Evolutionary conservation across 2,113 vertebrate genomes (phyloP).

Genomic region (Nannospalax galili): DNA sequence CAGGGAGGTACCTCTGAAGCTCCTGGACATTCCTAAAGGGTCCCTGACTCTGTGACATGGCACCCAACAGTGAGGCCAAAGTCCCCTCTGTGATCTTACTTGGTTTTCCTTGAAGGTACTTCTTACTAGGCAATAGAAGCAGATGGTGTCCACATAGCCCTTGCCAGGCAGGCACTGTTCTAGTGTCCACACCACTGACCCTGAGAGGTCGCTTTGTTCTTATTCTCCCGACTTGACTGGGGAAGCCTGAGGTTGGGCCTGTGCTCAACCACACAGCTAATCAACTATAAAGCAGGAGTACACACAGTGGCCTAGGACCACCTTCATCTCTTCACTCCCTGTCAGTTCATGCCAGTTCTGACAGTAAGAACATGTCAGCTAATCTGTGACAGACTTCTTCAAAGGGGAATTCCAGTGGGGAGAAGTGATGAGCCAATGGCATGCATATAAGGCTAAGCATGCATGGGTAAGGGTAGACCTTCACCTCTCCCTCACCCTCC

Average conservation of each 20-base stretch:
- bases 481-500: neutral
- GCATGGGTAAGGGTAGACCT: neutral
- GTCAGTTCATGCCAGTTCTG: neutral
- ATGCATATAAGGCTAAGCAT: neutral
- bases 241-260: neutral
- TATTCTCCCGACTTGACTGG: neutral
- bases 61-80: neutral
- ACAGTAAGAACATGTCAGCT: neutral
- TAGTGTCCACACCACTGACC: neutral
- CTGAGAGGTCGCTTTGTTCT: neutral
- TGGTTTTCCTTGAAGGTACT: neutral
- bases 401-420: neutral
- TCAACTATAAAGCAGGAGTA: neutral
- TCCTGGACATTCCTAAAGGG: neutral
- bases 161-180: neutral
- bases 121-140: neutral
- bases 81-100: neutral
- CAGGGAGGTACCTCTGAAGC: neutral
- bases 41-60: neutral
- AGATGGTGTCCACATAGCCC: neutral
- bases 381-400: neutral
- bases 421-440: fast-evolving
- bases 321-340: neutral
- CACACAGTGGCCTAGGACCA: neutral
- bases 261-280: neutral